phyloP scores from a whole-genome alignment of 2,888 invertebrate genomes.

The Mythimna lalbum region DNA sequence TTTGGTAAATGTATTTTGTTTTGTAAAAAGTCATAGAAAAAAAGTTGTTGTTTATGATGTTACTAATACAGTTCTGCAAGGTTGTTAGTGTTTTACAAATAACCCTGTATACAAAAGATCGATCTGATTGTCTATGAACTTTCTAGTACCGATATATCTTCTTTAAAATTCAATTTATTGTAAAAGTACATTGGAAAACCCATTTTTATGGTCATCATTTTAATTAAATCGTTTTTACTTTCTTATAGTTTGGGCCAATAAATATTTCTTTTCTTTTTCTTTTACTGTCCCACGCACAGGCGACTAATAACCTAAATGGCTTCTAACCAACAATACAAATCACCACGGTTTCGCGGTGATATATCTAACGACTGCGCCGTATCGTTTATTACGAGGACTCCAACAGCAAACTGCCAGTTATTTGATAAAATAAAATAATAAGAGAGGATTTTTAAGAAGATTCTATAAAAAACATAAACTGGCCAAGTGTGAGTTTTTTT shows the following conservation, averaged over 20 bases:
- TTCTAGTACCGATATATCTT: too few relatives aligned
- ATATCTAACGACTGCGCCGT: slow-evolving; percentile 21
- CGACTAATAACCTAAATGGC: slow-evolving; percentile 30
- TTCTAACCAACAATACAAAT: slow-evolving; percentile 23
- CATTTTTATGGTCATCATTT: neutral
- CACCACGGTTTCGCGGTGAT: slow-evolving; percentile 5
- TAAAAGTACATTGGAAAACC: neutral
- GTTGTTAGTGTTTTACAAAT: too few relatives aligned
- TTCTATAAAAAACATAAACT: too few relatives aligned
- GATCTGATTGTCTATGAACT: too few relatives aligned
- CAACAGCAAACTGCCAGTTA: slow-evolving; percentile 1
- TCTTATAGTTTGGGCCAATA: neutral
- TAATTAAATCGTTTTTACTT: neutral
- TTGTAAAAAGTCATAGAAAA: too few relatives aligned
- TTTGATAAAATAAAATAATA: neutral
- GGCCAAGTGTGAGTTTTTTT: too few relatives aligned
- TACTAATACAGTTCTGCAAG: too few relatives aligned
- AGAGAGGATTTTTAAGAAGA: too few relatives aligned
- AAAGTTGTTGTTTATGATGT: too few relatives aligned
- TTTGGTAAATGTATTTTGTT: too few relatives aligned
- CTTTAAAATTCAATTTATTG: neutral
- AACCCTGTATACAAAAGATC: too few relatives aligned
- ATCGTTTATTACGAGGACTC: slow-evolving; percentile 7
- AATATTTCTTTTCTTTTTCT: slow-evolving; percentile 2
- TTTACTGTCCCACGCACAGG: neutral